These are phyloP conservation scores for Drosophila anomelani DNA, from an alignment of 2,888 invertebrate genomes.

Conservation along the genomic window DNA sequence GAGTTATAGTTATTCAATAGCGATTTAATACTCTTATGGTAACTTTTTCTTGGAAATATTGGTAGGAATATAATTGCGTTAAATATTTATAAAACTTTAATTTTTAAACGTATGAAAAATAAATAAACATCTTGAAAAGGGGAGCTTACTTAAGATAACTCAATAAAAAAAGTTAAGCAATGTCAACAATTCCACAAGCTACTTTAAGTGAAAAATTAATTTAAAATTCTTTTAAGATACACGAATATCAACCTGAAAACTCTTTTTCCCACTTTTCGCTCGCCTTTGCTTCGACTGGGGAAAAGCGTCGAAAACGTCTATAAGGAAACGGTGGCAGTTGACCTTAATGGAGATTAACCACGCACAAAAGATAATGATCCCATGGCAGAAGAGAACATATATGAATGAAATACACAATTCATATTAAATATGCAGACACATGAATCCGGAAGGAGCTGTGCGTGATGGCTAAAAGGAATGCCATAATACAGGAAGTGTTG, in stretches of 20 bases:
- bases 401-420: constrained; percentile 53
- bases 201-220: not conserved
- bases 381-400: constrained; percentile 5
- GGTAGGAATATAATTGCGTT: no score
- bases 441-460: constrained; percentile 35
- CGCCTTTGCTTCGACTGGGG: not conserved
- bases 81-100: no score
- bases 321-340: constrained; percentile 16
- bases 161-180: no score
- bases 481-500: constrained; percentile 10
- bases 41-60: not conserved
- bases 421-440: constrained; percentile 54
- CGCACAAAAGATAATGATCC: constrained; percentile 46
- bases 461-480: constrained; percentile 20
- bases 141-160: no score
- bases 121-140: no score
- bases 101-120: no score
- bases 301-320: not conserved
- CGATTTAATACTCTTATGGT: not conserved
- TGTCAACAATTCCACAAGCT: no score
- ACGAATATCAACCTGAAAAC: constrained; percentile 11
- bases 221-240: not conserved
- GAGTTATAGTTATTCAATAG: not conserved
- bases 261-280: not conserved
- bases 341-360: constrained; percentile 49